Percentiles rank a stretch among this genome's conserved stretches.
Conservation (phyloP, 1,140 invertebrate species). For the Lucilia cuprina region DNA sequence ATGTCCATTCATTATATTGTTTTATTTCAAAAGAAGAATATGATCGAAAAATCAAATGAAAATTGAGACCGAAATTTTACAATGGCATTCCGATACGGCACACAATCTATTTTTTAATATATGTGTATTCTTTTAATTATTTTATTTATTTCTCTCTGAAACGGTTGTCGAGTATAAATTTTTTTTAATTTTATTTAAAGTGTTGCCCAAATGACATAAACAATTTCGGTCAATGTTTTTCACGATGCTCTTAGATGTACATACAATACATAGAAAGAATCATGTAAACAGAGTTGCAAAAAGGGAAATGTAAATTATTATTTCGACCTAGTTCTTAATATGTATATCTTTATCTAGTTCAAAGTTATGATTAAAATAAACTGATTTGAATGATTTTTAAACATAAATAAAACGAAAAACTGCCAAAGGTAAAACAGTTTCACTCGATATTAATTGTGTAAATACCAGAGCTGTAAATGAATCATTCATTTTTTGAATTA, state of each 20-base stretch:
- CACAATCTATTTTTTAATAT: neutral
- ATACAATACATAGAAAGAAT: slow-evolving; percentile 5
- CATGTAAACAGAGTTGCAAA: slow-evolving; percentile 41
- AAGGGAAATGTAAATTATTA: neutral
- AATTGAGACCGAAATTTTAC: slow-evolving; percentile 20
- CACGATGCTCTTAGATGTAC: slow-evolving; percentile 14
- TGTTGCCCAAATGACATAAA: neutral
- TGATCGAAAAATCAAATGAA: neutral
- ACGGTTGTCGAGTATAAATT: neutral
- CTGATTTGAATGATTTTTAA: too few species aligned
- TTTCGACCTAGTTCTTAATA: too few species aligned
- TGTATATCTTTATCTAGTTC: too few species aligned
- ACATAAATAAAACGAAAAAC: too few species aligned
- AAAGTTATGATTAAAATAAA: too few species aligned
- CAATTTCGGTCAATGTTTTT: slow-evolving; percentile 41
- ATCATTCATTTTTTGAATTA: too few species aligned
- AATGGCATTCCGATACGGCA: neutral
- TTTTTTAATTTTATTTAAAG: neutral
- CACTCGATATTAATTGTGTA: too few species aligned
- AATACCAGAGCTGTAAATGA: too few species aligned
- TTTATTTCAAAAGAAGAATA: neutral
- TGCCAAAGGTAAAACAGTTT: too few species aligned
- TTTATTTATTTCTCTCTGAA: neutral
- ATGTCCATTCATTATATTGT: slow-evolving; percentile 23
- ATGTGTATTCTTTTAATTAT: neutral